A percentile compares a stretch with the other conserved stretches of the same genome.
Evolutionary conservation across 2,888 invertebrate genomes (phyloP).

Genomic region (Aphidius colemani): DNA sequence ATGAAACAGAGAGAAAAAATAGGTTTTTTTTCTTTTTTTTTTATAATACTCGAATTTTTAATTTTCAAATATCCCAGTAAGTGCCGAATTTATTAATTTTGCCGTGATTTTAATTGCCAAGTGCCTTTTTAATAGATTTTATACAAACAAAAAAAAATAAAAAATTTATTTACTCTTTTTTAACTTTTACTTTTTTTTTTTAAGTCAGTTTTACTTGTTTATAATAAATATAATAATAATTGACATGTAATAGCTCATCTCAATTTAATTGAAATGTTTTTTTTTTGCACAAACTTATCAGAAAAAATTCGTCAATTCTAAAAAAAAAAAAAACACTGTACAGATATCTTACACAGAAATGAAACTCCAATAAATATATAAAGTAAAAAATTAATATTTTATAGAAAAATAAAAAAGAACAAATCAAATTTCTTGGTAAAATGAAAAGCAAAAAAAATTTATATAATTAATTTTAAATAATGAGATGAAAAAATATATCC

Average conservation of each 20-base stretch:
- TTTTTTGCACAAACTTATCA: no score
- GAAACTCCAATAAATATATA: no score
- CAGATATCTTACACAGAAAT: no score
- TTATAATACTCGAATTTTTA: slow-evolving; percentile 30
- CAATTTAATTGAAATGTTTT: no score
- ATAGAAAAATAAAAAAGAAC: no score
- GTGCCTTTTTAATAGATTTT: slow-evolving; percentile 36
- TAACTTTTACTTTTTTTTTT: neutral
- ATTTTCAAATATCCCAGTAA: slow-evolving; percentile 18
- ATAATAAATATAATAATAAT: neutral
- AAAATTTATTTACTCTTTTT: neutral
- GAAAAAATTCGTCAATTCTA: no score
- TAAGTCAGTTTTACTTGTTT: neutral
- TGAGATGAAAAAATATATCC: neutral
- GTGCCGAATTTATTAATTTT: slow-evolving; percentile 27
- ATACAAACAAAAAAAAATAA: slow-evolving; percentile 12
- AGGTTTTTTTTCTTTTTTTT: slow-evolving; percentile 29
- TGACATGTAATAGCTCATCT: no score
- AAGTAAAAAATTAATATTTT: no score
- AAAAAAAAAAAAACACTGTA: no score
- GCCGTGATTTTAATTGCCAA: slow-evolving; percentile 33
- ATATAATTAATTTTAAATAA: no score
- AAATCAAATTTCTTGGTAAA: neutral
- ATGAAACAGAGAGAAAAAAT: slow-evolving; percentile 21
- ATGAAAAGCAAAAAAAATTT: neutral